Base-by-base conservation (phyloP, 2,888 invertebrate genomes). In the Callimorpha dominula region DNA sequence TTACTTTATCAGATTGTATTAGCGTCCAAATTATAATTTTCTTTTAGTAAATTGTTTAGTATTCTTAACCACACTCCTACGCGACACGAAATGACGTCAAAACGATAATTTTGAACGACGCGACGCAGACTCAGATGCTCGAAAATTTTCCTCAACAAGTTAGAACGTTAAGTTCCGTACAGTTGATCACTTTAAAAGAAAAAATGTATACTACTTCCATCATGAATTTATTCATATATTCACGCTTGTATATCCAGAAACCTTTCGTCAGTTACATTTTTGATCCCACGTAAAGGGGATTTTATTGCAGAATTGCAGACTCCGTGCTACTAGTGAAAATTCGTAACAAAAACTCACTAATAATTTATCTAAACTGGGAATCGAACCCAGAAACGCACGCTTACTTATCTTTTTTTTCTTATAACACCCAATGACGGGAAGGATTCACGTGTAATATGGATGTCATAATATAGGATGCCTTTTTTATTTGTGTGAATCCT, bases 141-240 rank as follows among this genome's bases (percentile, higher is more conserved):
- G 43, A 67, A 50, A 20, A 5, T 40, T 50, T 65, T 65, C 65
- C 65, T 50, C 31, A 40, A 65, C 65, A 20, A 57, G 31, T 46
- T 8, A 46, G 43, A 46, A 8, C 43, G 43, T 46, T 46, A 9
- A 46, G 43, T 31, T 31, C 31, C 60, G 12, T 31, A 60, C 7
- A 31, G 31, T 60, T 60, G 12, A 60, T 31, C 11, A 57, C 43
- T 46, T 8, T 14, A 14, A 60, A 60, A 14, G 31, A 0, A 12
- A 12, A 60, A 31, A 6, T 60, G 31, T 60, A 14, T 60, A 5
- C 1, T 1, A 17, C 17, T 52, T 6, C 6, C 14, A 14, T 60
- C 20, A 14, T 31, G 14, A 12, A 31, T 14, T 60, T 20, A 57
- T 20, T 57, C 20, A 31, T 60, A 14, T 60, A 11, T 31, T 31